A percentile compares a stretch with the other conserved stretches of the same genome.
phyloP scores from a whole-genome alignment of 2,888 invertebrate species.

The Neria commutata region DNA sequence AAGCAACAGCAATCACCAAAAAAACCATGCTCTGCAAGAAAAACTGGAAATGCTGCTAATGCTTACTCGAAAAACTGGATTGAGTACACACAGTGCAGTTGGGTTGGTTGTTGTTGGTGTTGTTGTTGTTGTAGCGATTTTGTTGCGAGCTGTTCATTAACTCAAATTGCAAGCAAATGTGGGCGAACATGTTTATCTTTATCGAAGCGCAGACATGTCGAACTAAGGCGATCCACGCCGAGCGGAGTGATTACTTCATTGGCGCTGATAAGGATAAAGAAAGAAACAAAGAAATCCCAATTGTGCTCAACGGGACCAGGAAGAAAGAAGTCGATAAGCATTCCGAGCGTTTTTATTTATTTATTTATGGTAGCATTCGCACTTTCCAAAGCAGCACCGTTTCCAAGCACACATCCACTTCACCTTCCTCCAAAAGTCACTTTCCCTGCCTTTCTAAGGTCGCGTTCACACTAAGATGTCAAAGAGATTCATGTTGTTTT shows the following conservation, averaged over 20 bases:
- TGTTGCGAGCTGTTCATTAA: conserved; percentile 19
- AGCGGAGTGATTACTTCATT: conserved; percentile 45
- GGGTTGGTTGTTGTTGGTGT: neutral
- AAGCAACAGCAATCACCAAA: conserved; percentile 25
- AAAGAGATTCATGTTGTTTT: no score
- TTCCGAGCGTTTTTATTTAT: no score
- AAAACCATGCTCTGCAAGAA: neutral
- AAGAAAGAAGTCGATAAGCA: conserved; percentile 7
- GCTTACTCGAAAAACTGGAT: conserved; percentile 7
- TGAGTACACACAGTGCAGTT: neutral
- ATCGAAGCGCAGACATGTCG: conserved; percentile 39
- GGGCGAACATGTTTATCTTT: conserved; percentile 54
- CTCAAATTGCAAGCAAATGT: conserved; percentile 39
- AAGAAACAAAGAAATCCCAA: neutral
- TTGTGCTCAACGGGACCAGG: neutral
- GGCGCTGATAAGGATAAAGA: neutral
- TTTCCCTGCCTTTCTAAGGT: no score
- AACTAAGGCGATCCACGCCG: conserved; percentile 50
- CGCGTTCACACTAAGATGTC: no score
- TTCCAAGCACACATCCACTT: no score
- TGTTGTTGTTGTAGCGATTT: conserved; percentile 2
- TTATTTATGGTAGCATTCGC: no score
- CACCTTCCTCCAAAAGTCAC: no score
- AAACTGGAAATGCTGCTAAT: conserved; percentile 15
- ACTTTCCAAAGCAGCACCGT: no score